Percentiles rank a stretch among this genome's conserved stretches.
These are phyloP conservation scores for Drosophila punjabiensis DNA, from an alignment of 1,140 invertebrate species.

Conservation along the genomic window DNA sequence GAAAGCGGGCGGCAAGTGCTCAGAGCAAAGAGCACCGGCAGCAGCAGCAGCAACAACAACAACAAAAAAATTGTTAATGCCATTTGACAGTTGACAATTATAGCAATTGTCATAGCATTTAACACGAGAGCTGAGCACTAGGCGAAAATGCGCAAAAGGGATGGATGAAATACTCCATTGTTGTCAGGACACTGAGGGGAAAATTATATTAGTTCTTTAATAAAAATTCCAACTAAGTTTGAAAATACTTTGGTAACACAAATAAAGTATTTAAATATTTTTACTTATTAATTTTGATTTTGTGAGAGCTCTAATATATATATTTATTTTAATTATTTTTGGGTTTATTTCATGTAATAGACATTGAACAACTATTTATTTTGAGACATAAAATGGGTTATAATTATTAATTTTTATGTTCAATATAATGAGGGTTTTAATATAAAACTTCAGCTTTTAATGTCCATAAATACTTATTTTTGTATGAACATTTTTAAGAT, in stretches of 20 bases:
- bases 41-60: constrained; percentile 8
- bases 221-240: too few species aligned
- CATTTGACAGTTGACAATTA: constrained; percentile 84
- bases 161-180: constrained; percentile 41
- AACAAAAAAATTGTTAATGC: constrained; percentile 78
- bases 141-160: constrained; percentile 19
- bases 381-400: too few species aligned
- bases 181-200: constrained; percentile 17
- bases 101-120: constrained; percentile 84
- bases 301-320: not conserved
- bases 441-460: not conserved
- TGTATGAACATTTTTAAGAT: not conserved
- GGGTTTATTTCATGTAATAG: too few species aligned
- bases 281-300: not conserved
- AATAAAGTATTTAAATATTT: not conserved
- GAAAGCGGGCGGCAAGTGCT: constrained; percentile 66
- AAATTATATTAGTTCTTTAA: not conserved
- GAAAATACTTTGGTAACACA: not conserved
- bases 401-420: not conserved
- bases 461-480: too few species aligned
- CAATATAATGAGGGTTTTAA: too few species aligned
- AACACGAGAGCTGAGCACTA: constrained; percentile 62
- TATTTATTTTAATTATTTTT: fast-evolving
- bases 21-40: constrained; percentile 35
- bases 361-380: too few species aligned